Conservation (phyloP, 2,797 vertebrate genomes). For the Falco peregrinus region DNA sequence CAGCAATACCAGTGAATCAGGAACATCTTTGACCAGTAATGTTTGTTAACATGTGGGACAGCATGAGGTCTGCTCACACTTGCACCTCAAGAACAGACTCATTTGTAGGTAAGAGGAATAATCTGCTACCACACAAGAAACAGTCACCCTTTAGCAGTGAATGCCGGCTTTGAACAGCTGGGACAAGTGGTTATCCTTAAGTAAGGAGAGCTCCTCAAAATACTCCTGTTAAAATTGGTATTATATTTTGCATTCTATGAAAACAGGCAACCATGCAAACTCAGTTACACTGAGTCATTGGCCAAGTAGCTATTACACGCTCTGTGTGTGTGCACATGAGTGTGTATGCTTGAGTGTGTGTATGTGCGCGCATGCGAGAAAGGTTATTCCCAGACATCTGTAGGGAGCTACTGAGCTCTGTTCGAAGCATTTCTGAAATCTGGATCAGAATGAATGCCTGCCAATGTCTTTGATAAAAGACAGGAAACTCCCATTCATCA, state of each 20-base stretch:
- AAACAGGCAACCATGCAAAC: not conserved
- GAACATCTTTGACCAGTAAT: not conserved
- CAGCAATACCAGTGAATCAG: not conserved
- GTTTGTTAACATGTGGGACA: not conserved
- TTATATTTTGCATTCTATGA: not conserved
- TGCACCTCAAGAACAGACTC: not conserved
- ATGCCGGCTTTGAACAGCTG: not conserved
- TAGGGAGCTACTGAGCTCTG: slow-evolving; percentile 1
- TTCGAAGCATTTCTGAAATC: slow-evolving; percentile 10
- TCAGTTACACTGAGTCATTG: not conserved
- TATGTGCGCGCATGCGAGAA: not conserved
- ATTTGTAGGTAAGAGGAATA: not conserved
- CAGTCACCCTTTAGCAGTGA: not conserved
- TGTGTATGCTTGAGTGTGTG: accelerated
- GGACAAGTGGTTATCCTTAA: not conserved
- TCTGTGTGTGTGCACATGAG: accelerated
- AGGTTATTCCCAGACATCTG: slow-evolving; percentile 33
- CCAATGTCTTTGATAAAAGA: not conserved
- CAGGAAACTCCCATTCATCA: slow-evolving; percentile 40
- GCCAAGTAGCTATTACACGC: not conserved
- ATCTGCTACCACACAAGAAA: not conserved
- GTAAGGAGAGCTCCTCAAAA: not conserved
- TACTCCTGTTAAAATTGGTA: not conserved
- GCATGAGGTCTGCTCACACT: not conserved
- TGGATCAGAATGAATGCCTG: slow-evolving; percentile 33